These are phyloP conservation scores for Solea solea DNA, from an alignment of 2,113 vertebrate genomes.

Conservation along the genomic window DNA sequence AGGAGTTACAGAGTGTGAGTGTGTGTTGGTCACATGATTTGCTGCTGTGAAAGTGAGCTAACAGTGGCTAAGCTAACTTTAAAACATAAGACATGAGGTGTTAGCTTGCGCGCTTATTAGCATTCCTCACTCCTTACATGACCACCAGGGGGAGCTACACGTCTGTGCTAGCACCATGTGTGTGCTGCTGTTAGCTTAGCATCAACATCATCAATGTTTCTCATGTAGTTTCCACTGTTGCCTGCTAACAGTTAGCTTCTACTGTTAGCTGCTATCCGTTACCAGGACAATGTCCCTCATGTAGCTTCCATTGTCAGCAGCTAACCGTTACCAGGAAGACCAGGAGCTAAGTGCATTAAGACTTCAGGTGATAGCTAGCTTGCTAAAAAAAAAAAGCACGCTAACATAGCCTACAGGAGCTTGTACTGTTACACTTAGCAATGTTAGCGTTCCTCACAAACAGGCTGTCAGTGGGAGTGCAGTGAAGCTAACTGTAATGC, in stretches of 20 bases:
- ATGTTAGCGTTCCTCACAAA: not conserved
- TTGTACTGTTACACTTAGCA: not conserved
- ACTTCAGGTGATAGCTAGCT: constrained; percentile 5
- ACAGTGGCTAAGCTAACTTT: not conserved
- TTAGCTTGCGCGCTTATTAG: not conserved
- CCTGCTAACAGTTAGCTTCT: not conserved
- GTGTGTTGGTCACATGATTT: constrained; percentile 19
- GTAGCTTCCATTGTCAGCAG: not conserved
- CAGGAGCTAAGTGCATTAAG: not conserved
- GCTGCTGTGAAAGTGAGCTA: not conserved
- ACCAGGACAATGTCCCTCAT: not conserved
- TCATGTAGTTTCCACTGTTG: not conserved
- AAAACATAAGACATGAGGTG: constrained; percentile 31
- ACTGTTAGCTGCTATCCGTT: not conserved
- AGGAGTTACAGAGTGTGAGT: constrained; percentile 2
- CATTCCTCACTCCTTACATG: not conserved
- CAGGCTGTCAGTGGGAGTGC: not conserved
- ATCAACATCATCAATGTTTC: not conserved
- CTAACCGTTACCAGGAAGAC: not conserved
- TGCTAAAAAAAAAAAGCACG: not conserved
- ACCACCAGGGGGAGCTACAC: not conserved
- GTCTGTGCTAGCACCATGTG: not conserved
- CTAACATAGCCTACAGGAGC: not conserved
- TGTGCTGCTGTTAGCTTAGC: not conserved
- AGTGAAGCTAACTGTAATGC: not conserved